These are phyloP conservation scores for Alauda arvensis DNA, from an alignment of 2,797 vertebrate species.

Conservation along the genomic window DNA sequence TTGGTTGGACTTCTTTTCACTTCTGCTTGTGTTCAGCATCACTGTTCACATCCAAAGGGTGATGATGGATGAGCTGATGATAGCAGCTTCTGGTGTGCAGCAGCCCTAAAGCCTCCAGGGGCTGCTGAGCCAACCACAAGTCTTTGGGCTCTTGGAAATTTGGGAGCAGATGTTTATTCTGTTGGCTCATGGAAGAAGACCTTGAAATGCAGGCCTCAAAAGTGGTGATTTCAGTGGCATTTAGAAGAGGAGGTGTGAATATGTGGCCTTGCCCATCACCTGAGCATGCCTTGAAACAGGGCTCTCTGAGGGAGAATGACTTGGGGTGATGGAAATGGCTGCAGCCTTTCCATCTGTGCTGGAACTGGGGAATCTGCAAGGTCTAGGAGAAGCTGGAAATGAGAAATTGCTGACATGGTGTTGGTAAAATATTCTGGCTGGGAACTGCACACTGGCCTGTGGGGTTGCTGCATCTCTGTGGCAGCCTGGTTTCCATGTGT, in stretches of 20 bases:
- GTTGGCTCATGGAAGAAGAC: not conserved
- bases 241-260: not conserved
- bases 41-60: not conserved
- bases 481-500: not conserved
- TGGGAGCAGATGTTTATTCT: not conserved
- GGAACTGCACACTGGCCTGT: accelerated
- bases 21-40: not conserved
- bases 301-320: not conserved
- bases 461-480: not conserved
- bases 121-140: not conserved
- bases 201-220: not conserved
- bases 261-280: not conserved
- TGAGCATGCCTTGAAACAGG: not conserved
- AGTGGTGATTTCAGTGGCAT: not conserved
- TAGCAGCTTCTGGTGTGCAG: not conserved
- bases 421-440: not conserved
- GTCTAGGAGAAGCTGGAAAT: not conserved
- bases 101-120: not conserved
- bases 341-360: not conserved
- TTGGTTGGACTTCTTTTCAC: not conserved
- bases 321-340: not conserved
- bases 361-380: not conserved
- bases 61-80: not conserved
- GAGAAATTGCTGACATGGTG: not conserved
- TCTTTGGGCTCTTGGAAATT: not conserved